These are phyloP conservation scores for Furnarius figulus DNA, from an alignment of 2,113 vertebrate species.

Conservation along the genomic window DNA sequence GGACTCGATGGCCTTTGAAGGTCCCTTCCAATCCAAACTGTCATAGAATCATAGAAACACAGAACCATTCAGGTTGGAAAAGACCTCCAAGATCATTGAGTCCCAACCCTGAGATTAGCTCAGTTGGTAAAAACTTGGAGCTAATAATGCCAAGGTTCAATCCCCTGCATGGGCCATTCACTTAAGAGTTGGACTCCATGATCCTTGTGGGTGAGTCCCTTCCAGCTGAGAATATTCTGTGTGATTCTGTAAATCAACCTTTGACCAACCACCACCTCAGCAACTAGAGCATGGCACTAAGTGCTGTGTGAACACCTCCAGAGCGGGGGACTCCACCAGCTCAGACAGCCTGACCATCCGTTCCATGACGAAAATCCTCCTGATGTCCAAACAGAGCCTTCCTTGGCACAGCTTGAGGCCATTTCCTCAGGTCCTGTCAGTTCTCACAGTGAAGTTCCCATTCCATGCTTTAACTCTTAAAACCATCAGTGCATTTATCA, in stretches of 20 bases:
- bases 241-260: background rate
- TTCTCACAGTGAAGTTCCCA: background rate
- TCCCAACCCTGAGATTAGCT: background rate
- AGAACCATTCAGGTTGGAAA: too few species aligned
- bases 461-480: background rate
- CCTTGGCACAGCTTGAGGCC: background rate
- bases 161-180: too few species aligned
- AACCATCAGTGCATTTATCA: background rate
- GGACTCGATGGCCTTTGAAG: background rate
- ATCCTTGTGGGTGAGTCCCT: too few species aligned
- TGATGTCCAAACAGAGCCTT: background rate
- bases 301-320: background rate
- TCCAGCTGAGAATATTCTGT: too few species aligned
- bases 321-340: background rate
- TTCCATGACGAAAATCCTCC: background rate
- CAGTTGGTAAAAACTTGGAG: too few species aligned
- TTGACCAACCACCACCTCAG: too few species aligned
- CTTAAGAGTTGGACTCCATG: too few species aligned
- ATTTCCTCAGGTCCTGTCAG: background rate
- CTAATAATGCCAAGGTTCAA: too few species aligned
- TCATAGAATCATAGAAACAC: background rate
- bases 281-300: background rate
- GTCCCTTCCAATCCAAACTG: background rate
- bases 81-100: rapidly evolving
- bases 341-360: background rate